Conservation (phyloP, 1,140 invertebrate species). For the Hypothenemus hampei region DNA sequence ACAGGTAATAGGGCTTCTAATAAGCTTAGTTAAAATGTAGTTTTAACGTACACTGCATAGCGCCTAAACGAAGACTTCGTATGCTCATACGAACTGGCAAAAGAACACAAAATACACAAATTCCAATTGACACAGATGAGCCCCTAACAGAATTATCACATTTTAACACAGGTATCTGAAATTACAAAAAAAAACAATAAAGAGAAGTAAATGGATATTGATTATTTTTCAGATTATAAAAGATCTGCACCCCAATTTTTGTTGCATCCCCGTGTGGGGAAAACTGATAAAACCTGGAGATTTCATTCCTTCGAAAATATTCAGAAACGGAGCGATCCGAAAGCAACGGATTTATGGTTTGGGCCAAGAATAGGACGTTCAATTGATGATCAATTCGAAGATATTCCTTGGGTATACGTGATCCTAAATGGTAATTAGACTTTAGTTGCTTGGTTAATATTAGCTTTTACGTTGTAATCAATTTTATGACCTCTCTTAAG, state of each 20-base stretch:
- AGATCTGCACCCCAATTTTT: slow-evolving; percentile 13
- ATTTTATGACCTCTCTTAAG: neutral
- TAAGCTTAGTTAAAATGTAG: neutral
- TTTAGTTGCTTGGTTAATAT: neutral
- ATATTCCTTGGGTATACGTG: slow-evolving; percentile 14
- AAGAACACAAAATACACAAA: neutral
- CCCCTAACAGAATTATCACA: neutral
- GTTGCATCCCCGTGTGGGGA: slow-evolving; percentile 11
- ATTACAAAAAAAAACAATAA: neutral
- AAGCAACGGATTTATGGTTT: slow-evolving; percentile 26
- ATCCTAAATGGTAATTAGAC: slow-evolving; percentile 18
- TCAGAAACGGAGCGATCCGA: slow-evolving; percentile 16
- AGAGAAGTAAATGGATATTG: neutral
- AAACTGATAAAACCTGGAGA: slow-evolving; percentile 16
- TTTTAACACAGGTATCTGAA: no score
- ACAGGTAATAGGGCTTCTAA: neutral
- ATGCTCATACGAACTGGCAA: slow-evolving; percentile 7
- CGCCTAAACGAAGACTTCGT: slow-evolving; percentile 11
- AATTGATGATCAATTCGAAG: slow-evolving; percentile 1
- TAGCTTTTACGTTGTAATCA: neutral
- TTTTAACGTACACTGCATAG: neutral
- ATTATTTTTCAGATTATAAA: slow-evolving; percentile 7
- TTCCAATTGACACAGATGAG: neutral
- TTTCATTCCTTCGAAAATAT: neutral
- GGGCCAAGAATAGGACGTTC: slow-evolving; percentile 26